These are phyloP conservation scores for Limnephilus auricula DNA, from an alignment of 2,888 invertebrate species.

Conservation along the genomic window DNA sequence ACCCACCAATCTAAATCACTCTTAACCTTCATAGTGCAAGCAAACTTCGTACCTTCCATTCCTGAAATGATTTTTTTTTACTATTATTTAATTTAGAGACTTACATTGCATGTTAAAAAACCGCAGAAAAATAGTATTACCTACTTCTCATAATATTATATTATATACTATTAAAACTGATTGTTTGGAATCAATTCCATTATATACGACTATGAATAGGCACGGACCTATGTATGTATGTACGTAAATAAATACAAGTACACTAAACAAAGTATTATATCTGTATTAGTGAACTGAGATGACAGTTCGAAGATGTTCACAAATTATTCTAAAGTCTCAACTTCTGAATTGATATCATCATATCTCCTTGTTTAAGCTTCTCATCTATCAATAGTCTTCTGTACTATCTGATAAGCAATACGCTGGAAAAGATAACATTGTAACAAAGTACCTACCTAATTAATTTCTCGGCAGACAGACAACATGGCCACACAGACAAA, in stretches of 20 bases:
- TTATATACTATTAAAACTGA: background rate
- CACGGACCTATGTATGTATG: too few relatives aligned
- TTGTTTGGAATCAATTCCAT: background rate
- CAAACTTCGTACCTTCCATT: background rate
- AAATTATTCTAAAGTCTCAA: background rate
- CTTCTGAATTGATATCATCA: background rate
- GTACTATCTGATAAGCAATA: background rate
- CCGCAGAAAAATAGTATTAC: background rate
- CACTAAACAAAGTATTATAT: background rate
- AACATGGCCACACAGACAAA: background rate
- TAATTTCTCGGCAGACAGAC: background rate
- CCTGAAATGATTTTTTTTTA: background rate
- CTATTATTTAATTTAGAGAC: background rate
- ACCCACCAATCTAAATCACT: background rate
- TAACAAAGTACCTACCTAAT: background rate
- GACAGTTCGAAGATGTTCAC: background rate
- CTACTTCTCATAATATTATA: too few relatives aligned
- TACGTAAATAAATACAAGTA: too few relatives aligned
- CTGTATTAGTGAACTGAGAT: background rate
- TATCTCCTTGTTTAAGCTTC: background rate
- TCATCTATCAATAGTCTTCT: background rate
- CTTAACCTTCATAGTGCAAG: background rate
- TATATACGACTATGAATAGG: background rate
- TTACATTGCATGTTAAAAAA: background rate
- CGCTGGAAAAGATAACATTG: background rate